Conservation (phyloP, 2,797 vertebrate genomes). For the Heterohyrax brucei region DNA sequence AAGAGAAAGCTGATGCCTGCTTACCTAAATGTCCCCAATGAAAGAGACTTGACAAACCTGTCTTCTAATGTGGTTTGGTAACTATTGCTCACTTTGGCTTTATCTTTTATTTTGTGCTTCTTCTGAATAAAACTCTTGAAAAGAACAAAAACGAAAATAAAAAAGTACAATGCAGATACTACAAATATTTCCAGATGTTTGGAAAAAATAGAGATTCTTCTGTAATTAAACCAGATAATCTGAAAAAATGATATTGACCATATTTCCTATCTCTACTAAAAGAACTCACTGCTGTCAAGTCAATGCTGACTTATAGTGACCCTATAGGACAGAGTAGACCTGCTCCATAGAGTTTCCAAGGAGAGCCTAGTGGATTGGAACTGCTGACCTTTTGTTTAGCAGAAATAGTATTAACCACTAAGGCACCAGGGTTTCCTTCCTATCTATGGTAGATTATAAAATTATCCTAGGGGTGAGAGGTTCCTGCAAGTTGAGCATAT, state of each 20-base stretch:
- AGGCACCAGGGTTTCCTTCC: not conserved
- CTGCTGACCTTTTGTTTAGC: too few species aligned
- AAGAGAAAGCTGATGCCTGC: conserved; percentile 35
- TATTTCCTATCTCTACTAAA: not conserved
- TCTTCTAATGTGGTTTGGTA: conserved; percentile 11
- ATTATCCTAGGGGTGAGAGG: not conserved
- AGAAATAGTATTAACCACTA: too few species aligned
- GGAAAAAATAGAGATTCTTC: not conserved
- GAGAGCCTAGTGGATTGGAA: too few species aligned
- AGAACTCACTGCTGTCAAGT: too few species aligned
- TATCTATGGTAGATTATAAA: not conserved
- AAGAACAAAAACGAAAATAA: not conserved
- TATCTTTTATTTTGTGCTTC: conserved; percentile 30
- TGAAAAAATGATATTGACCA: not conserved
- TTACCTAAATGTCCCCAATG: not conserved
- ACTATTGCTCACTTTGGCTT: conserved; percentile 23
- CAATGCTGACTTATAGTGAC: too few species aligned
- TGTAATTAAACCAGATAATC: not conserved
- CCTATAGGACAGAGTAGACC: too few species aligned
- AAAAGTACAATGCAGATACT: too few species aligned
- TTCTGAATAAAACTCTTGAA: conserved; percentile 44
- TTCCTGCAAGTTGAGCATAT: not conserved
- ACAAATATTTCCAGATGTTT: not conserved
- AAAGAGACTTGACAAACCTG: conserved; percentile 33
- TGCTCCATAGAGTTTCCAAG: too few species aligned